phyloP scores from a whole-genome alignment of 2,888 invertebrate genomes.

The Philonicus albiceps region DNA sequence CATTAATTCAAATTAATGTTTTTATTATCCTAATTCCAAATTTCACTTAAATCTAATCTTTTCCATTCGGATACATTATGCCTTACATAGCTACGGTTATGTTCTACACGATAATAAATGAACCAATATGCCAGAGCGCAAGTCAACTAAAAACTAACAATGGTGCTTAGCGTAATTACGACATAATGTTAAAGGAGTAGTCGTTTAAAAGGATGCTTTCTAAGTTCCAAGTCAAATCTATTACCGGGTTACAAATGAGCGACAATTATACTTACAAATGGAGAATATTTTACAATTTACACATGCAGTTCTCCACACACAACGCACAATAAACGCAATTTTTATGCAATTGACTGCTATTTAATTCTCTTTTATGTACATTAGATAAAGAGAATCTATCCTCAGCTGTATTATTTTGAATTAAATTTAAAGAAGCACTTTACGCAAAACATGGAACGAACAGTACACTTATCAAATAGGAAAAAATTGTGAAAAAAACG shows the following conservation, averaged over 20 bases:
- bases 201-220: background rate
- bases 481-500: background rate
- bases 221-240: background rate
- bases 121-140: background rate
- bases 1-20: background rate
- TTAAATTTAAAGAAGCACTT: background rate
- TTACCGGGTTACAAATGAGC: background rate
- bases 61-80: background rate
- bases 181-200: background rate
- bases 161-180: background rate
- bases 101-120: background rate
- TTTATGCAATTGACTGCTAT: background rate
- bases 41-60: background rate
- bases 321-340: background rate
- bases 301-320: background rate
- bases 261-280: background rate
- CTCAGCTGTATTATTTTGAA: background rate
- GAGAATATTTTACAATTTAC: background rate
- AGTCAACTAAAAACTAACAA: background rate
- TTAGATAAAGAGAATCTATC: background rate
- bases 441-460: background rate
- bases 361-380: background rate
- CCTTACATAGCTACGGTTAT: background rate
- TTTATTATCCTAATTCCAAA: background rate
- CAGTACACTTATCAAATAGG: background rate